phyloP scores from a whole-genome alignment of 2,888 invertebrate genomes.

The Ecliptopera silaceata region DNA sequence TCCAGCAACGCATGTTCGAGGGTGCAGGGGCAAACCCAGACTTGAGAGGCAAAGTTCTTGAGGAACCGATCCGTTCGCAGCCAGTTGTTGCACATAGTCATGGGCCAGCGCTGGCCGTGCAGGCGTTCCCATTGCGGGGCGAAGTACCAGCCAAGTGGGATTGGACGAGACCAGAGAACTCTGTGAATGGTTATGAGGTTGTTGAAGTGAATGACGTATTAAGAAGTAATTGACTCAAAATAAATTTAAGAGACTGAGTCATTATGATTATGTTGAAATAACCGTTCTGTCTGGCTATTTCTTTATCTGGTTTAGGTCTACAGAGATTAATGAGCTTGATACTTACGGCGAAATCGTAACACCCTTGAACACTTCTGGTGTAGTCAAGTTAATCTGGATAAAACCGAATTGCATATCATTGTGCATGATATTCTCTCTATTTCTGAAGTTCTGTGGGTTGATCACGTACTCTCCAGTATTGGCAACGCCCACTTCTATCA shows the following conservation, averaged over 20 bases:
- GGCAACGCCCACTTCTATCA: slow-evolving; percentile 85
- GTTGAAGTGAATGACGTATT: too few relatives aligned
- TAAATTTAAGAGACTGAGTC: too few relatives aligned
- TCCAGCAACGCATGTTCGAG: slow-evolving; percentile 95
- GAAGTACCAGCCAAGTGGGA: slow-evolving; percentile 97
- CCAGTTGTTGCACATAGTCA: slow-evolving; percentile 94
- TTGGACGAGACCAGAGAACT: slow-evolving; percentile 94
- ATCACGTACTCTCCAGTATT: slow-evolving; percentile 90
- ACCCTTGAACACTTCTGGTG: slow-evolving; percentile 86
- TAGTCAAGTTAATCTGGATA: slow-evolving; percentile 93
- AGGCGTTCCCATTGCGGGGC: slow-evolving; percentile 92
- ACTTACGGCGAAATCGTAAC: slow-evolving; percentile 89
- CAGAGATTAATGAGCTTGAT: slow-evolving; percentile 14
- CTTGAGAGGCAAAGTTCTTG: slow-evolving; percentile 93
- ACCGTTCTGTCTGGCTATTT: too few relatives aligned
- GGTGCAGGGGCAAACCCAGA: slow-evolving; percentile 95
- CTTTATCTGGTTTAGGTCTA: too few relatives aligned
- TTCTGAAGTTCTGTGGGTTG: slow-evolving; percentile 87
- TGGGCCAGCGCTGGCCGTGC: slow-evolving; percentile 92
- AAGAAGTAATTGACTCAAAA: too few relatives aligned
- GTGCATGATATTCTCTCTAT: slow-evolving; percentile 86
- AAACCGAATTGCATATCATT: slow-evolving; percentile 93
- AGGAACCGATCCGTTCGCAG: slow-evolving; percentile 90
- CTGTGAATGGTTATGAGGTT: slow-evolving; percentile 50
- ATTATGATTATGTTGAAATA: too few relatives aligned